Evolutionary conservation across 2,888 invertebrate genomes (phyloP).

Genomic region (Cactoblastis cactorum): DNA sequence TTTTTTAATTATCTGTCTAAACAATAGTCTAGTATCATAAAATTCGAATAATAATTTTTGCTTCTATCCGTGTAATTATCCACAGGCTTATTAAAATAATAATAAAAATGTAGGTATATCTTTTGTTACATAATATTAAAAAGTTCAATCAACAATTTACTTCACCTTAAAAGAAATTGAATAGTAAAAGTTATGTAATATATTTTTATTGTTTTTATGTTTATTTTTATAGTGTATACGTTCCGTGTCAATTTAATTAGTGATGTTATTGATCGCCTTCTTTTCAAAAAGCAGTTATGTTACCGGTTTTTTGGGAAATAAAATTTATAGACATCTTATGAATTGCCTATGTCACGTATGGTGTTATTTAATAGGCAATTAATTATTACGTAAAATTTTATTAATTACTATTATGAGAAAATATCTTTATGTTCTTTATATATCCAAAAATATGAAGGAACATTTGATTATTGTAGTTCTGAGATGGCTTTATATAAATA

Average conservation of each 20-base stretch:
- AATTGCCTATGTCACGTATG: neutral
- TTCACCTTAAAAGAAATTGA: neutral
- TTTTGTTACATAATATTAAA: no score
- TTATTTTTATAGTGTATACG: constrained; percentile 2
- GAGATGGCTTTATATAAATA: no score
- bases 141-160: no score
- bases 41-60: no score
- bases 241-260: constrained; percentile 11
- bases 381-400: neutral
- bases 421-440: neutral
- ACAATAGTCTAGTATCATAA: no score
- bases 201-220: neutral
- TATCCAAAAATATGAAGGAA: no score
- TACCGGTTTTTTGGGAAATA: neutral
- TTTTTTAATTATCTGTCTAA: no score
- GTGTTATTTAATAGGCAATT: no score
- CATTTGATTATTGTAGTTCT: no score
- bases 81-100: no score
- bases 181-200: neutral
- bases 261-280: neutral
- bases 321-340: neutral
- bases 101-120: no score
- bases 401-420: neutral
- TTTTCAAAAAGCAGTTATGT: neutral
- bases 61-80: no score